These are phyloP conservation scores for Zaprionus nigranus DNA, from an alignment of 1,140 invertebrate genomes.

Conservation along the genomic window DNA sequence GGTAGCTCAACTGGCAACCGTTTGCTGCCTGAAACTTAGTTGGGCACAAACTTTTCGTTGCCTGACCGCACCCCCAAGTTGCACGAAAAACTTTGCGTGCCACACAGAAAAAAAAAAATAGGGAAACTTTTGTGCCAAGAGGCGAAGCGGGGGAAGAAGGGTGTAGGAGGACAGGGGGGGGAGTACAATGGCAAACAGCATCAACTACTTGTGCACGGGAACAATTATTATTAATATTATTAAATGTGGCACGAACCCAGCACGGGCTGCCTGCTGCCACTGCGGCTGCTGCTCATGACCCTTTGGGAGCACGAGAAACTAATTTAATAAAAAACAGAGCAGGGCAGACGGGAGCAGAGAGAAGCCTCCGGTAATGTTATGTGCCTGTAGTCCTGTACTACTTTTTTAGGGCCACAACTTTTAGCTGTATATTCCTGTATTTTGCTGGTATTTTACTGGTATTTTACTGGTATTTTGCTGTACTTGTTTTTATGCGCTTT, in stretches of 20 bases:
- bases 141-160: background rate
- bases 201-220: conserved; percentile 15
- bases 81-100: conserved; percentile 45
- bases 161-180: background rate
- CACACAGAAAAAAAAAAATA: background rate
- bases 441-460: background rate
- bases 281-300: conserved; percentile 36
- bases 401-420: background rate
- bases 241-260: conserved; percentile 60
- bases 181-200: conserved; percentile 37
- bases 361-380: conserved; percentile 18
- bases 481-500: conserved; percentile 15
- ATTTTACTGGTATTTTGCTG: conserved; percentile 15
- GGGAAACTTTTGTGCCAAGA: background rate
- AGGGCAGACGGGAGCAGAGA: background rate
- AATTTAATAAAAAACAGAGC: conserved; percentile 63
- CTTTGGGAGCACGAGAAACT: conserved; percentile 60
- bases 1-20: background rate
- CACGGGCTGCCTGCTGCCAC: conserved; percentile 57
- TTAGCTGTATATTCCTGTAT: background rate
- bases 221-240: conserved; percentile 40
- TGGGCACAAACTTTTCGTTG: conserved; percentile 47
- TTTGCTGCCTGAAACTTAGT: conserved; percentile 5
- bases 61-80: conserved; percentile 50
- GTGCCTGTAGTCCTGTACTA: background rate